Evolutionary conservation across 2,888 invertebrate genomes (phyloP), one percentile per base, ranked within the genome.

Genomic region (Erebia palarica): DNA sequence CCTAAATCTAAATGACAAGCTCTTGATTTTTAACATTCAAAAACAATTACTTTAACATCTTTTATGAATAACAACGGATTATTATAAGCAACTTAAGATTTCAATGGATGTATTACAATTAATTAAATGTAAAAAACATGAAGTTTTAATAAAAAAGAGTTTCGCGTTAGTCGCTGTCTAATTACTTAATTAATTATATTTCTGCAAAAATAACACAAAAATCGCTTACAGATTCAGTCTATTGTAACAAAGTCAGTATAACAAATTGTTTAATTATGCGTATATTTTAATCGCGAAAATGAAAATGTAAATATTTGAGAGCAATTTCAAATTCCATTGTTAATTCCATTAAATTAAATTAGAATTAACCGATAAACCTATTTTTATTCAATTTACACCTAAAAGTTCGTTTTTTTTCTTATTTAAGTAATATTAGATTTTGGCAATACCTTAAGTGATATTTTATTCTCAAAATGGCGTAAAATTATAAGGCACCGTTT

Each of bases 401-500:
- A 76, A 67, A 84, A 82, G 80, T 86, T 85, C 82, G 82, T 81
- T 80, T 79, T 72, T 60, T 68, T 79, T 72, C 47, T 67, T 53
- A 65, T 60, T 13, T 13, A 78, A 81, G 83, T 81, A 77, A 78
- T 77, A 85, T 85, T 84, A 79, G 66, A 78, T 78, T 84, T 86
- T 90, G 88, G 90, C 89, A 88, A 86, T 87, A 86, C 67, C 81
- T 85, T 86, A 87, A 83, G 84, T 90, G 88, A 90, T 91, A 91
- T 87, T 88, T 88, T 87, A 88, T 82, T 85, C 83, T 89, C 87
- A 89, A 89, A 92, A 91, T 91, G 92, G 92, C 92, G 79, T 92
- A 90, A 90, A 89, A 89, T 87, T 92, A 90, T 93, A 93, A 93
- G 92, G 92, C 92, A 93, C 92, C 84, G 86, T 90, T 91, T 87